Conservation (phyloP, 2,888 invertebrate genomes). For the Bhutanitis thaidina region DNA sequence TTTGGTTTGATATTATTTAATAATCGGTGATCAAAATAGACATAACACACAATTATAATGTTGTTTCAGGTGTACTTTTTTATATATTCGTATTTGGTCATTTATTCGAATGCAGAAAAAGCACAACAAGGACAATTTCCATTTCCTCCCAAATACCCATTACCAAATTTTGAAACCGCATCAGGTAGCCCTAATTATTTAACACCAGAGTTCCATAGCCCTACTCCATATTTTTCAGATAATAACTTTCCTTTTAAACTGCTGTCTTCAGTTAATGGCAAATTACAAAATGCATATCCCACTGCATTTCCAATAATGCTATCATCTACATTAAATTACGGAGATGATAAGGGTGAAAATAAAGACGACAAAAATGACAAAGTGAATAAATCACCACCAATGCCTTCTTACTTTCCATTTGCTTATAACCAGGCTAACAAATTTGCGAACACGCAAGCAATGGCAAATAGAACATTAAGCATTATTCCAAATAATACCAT, state of each 20-base stretch:
- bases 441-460: slow-evolving; percentile 22
- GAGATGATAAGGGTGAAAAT: slow-evolving; percentile 44
- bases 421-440: slow-evolving; percentile 36
- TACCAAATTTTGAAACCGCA: slow-evolving; percentile 40
- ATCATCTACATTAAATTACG: slow-evolving; percentile 47
- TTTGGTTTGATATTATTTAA: neutral
- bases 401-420: slow-evolving; percentile 15
- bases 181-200: slow-evolving; percentile 62
- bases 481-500: slow-evolving; percentile 36
- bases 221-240: slow-evolving; percentile 53
- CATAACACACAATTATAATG: slow-evolving; percentile 17
- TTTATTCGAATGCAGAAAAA: slow-evolving; percentile 41
- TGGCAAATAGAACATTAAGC: slow-evolving; percentile 45
- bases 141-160: slow-evolving; percentile 58
- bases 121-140: slow-evolving; percentile 49
- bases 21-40: slow-evolving; percentile 24
- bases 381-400: slow-evolving; percentile 28
- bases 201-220: slow-evolving; percentile 60
- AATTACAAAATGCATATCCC: slow-evolving; percentile 51
- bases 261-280: slow-evolving; percentile 55
- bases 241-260: slow-evolving; percentile 56
- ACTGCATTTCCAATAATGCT: slow-evolving; percentile 52
- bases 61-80: slow-evolving; percentile 61
- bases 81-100: slow-evolving; percentile 41
- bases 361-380: slow-evolving; percentile 30